Conservation (phyloP, 1,140 invertebrate genomes). For the Brachionus sp. region DNA sequence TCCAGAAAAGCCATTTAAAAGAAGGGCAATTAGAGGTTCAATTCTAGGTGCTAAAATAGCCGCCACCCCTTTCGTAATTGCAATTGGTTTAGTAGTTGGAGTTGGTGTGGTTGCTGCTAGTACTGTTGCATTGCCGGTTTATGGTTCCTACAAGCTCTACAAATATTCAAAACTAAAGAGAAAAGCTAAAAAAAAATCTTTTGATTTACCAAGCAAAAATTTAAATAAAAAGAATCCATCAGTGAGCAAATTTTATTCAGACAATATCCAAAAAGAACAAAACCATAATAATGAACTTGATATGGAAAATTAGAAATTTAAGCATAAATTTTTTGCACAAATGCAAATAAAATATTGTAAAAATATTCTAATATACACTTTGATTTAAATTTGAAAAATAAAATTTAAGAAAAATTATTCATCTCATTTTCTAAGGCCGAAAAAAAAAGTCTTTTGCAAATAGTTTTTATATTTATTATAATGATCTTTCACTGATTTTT, state of each 20-base stretch:
- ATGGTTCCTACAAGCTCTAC: not conserved
- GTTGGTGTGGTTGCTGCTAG: not conserved
- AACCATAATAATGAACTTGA: not conserved
- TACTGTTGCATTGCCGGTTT: not conserved
- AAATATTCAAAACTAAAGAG: not conserved
- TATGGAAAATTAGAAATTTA: not conserved
- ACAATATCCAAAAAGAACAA: not conserved
- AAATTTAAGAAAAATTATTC: not conserved
- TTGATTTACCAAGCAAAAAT: not conserved
- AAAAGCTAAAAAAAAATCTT: not conserved
- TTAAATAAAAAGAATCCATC: not conserved
- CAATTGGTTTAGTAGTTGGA: conserved; percentile 50
- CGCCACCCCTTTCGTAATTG: conserved; percentile 51
- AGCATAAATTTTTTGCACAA: not conserved
- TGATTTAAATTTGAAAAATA: not conserved
- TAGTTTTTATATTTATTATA: too few species aligned
- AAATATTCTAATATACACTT: not conserved
- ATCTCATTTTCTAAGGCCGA: not conserved
- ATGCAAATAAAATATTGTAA: conserved; percentile 10
- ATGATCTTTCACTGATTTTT: too few species aligned
- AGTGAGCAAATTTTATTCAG: not conserved
- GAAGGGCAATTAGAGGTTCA: conserved; percentile 57
- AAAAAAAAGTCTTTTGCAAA: not conserved
- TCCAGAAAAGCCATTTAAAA: conserved; percentile 54
- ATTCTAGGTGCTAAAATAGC: conserved; percentile 59